Percentiles rank a stretch among this genome's conserved stretches.
These are phyloP conservation scores for Clarias macrocephalus DNA, from an alignment of 2,113 vertebrate genomes.

Conservation along the genomic window DNA sequence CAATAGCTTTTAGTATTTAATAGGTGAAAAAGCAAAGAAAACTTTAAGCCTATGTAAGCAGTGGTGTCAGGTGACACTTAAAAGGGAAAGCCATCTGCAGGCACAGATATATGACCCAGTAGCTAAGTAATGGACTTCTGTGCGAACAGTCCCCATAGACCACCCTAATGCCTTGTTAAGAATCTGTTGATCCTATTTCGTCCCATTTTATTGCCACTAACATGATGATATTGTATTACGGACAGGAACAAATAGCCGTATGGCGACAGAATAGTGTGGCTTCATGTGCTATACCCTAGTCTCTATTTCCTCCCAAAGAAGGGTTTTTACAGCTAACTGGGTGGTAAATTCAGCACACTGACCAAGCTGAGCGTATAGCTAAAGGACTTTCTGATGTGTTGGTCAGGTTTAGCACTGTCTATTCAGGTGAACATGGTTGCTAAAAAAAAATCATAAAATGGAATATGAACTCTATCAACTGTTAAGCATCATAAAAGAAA, in stretches of 20 bases:
- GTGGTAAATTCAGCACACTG: conserved; percentile 13
- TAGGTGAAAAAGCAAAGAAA: conserved; percentile 46
- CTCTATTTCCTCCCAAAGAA: conserved; percentile 34
- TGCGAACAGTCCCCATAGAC: conserved; percentile 59
- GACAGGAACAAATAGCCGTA: conserved; percentile 59
- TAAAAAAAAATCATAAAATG: conserved; percentile 16
- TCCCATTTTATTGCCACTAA: conserved; percentile 63
- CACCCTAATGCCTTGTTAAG: conserved; percentile 58
- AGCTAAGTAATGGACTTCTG: conserved; percentile 64
- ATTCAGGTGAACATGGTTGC: neutral
- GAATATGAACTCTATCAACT: conserved; percentile 14
- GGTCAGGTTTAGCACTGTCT: neutral
- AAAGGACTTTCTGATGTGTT: neutral
- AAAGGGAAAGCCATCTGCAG: conserved; percentile 66
- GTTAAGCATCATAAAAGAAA: neutral
- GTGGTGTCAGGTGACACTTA: conserved; percentile 63
- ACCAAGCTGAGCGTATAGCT: conserved; percentile 1
- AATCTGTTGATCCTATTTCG: conserved; percentile 65
- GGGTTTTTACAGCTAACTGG: conserved; percentile 13
- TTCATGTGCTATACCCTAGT: conserved; percentile 44
- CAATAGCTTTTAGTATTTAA: conserved; percentile 28
- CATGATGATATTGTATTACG: conserved; percentile 60
- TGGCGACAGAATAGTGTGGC: conserved; percentile 46
- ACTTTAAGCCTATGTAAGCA: conserved; percentile 52
- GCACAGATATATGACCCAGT: conserved; percentile 60